Evolutionary conservation across 2,888 invertebrate species (phyloP), one percentile per base, ranked within the genome.

Genomic region (Scrobipalpa costella): DNA sequence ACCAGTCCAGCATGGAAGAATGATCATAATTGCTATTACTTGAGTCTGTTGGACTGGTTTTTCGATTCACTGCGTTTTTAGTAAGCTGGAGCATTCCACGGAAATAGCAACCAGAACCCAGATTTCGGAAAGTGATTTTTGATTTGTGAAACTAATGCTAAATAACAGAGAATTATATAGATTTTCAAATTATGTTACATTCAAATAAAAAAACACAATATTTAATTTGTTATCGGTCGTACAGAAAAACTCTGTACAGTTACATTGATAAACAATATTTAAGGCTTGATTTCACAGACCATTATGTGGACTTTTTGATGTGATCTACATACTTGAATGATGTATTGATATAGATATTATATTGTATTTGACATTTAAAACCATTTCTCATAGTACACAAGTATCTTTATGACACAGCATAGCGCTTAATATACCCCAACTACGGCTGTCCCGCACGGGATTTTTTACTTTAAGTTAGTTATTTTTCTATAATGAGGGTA

Each of bases 121-220:
- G 47, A 49, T 49, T 49, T 49, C 15, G 15, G 47, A 17, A 49
- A 8, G 17, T 49, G 17, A n/a, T 49, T 49, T 17, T 49, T 49
- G 47, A 49, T 17, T 49, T 17, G 19, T 49, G 19, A 55, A 55
- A 27, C 27, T 27, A 19, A 55, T 33, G 55, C 55, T 55, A 55
- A 27, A 33, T 55, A 33, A 33, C 55, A 55, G 55, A 55, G 55
- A 15, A 55, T 19, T 55, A n/a, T 55, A 27, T 55, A 55, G 27
- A 33, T 55, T 55, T 55, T 55, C 27, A 49, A 40, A 40, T 40
- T 8, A 40, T 40, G 11, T 40, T 40, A 40, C 40, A 40, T n/a
- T 40, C n/a, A 13, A 40, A n/a, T 40, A 40, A 40, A 40, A 40
- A 40, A 40, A 40, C 34, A 40, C 3, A 40, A 7, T 13, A 9